A percentile compares a stretch with the other conserved stretches of the same genome.
Conservation (phyloP, 2,113 vertebrate species). For the Lamprologus speciosus region DNA sequence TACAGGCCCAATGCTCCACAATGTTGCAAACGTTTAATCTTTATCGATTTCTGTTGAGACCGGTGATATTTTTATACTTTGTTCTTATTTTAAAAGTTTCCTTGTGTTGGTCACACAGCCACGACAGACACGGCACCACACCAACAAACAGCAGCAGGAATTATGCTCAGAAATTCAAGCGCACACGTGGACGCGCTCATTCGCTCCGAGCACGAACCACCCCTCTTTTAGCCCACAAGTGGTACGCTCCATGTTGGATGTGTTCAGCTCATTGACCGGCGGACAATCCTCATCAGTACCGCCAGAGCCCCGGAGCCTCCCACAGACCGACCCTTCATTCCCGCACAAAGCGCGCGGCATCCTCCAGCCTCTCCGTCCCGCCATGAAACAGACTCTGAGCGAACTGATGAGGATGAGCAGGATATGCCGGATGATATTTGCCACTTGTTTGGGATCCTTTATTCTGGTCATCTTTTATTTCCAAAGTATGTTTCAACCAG, state of each 20-base stretch:
- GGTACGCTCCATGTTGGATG: constrained; percentile 58
- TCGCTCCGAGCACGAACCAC: neutral
- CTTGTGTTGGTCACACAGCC: neutral
- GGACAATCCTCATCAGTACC: constrained; percentile 60
- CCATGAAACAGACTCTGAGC: constrained; percentile 87
- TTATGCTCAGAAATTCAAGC: neutral
- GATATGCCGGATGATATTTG: constrained; percentile 91
- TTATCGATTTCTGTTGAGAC: accelerated
- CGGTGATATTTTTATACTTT: neutral
- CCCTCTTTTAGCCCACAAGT: constrained; percentile 17
- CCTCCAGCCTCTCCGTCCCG: constrained; percentile 7
- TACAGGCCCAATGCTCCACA: neutral
- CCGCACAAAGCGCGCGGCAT: neutral
- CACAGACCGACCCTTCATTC: neutral
- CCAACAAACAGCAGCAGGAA: neutral
- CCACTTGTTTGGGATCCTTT: constrained; percentile 95
- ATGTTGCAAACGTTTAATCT: neutral
- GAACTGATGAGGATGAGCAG: constrained; percentile 94
- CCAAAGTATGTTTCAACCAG: constrained; percentile 99
- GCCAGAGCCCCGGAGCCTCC: constrained; percentile 24
- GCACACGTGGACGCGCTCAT: constrained; percentile 45
- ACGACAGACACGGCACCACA: accelerated
- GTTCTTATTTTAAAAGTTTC: neutral
- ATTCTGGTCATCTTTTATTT: constrained; percentile 98
- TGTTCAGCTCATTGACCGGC: constrained; percentile 42